These are phyloP conservation scores for Atopsyche davidsoni DNA, from an alignment of 1,140 invertebrate genomes.

Conservation along the genomic window DNA sequence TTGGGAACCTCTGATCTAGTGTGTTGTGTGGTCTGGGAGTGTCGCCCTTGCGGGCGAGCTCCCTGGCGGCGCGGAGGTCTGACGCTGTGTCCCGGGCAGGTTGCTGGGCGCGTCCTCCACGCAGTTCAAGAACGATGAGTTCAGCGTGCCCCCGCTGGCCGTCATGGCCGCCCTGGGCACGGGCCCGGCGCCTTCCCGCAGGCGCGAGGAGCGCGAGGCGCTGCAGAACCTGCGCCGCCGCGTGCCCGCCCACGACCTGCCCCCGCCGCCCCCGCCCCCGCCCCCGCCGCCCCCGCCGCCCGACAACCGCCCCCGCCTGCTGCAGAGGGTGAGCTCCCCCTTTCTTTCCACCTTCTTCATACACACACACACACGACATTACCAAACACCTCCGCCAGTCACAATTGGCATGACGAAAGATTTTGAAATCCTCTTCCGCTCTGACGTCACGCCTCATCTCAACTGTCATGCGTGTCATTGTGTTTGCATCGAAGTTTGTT, in stretches of 20 bases:
- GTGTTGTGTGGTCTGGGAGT: too few species aligned
- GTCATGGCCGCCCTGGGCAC: constrained; percentile 41
- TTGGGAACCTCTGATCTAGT: too few species aligned
- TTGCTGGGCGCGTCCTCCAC: constrained; percentile 36
- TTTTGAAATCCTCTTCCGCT: too few species aligned
- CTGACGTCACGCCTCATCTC: too few species aligned
- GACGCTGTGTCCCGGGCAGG: too few species aligned
- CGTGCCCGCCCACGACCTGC: constrained; percentile 41
- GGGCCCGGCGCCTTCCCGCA: constrained; percentile 43
- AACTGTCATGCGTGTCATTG: too few species aligned
- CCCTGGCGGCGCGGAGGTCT: too few species aligned
- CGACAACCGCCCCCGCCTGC: neutral
- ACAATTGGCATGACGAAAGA: too few species aligned
- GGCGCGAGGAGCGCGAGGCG: constrained; percentile 43
- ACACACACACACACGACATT: too few species aligned
- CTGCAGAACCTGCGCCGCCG: constrained; percentile 44
- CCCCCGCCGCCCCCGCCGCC: neutral
- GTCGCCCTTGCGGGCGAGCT: too few species aligned
- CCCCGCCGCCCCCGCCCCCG: neutral
- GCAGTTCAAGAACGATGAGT: constrained; percentile 28
- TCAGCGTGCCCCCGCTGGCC: constrained; percentile 22
- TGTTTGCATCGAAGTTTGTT: too few species aligned
- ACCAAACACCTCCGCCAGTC: too few species aligned
- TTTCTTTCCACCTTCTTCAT: neutral
- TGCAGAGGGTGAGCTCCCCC: constrained; percentile 17